phyloP scores from a whole-genome alignment of 1,140 invertebrate genomes.

The Anoplophora glabripennis region DNA sequence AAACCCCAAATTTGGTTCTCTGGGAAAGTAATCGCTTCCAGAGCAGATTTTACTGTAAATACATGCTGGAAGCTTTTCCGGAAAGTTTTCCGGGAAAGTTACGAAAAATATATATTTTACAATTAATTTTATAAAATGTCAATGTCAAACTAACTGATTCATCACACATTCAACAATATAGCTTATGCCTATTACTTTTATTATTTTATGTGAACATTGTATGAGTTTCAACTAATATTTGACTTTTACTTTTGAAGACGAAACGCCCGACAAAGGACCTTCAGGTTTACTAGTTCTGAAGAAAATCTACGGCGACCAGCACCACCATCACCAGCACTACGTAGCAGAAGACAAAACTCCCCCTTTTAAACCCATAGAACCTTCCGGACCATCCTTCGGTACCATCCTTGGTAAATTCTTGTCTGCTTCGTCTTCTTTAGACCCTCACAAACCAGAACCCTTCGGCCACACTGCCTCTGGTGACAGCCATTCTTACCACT shows the following conservation, averaged over 20 bases:
- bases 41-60: too few relatives aligned
- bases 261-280: constrained; percentile 25
- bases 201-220: background rate
- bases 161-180: constrained; percentile 6
- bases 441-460: constrained; percentile 28
- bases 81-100: too few relatives aligned
- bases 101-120: too few relatives aligned
- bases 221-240: constrained; percentile 15
- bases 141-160: too few relatives aligned
- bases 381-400: constrained; percentile 27
- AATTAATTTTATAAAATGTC: too few relatives aligned
- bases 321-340: constrained; percentile 19
- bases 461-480: constrained; percentile 20
- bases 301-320: constrained; percentile 32
- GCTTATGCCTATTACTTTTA: background rate
- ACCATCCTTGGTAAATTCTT: constrained; percentile 38
- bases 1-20: too few relatives aligned
- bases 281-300: constrained; percentile 39
- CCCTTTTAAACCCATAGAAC: constrained; percentile 26
- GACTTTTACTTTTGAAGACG: constrained; percentile 28
- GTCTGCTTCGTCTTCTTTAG: constrained; percentile 31
- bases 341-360: constrained; percentile 24
- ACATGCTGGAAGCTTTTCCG: too few relatives aligned
- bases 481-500: constrained; percentile 5
- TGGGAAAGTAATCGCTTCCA: too few relatives aligned